phyloP scores from a whole-genome alignment of 2,888 invertebrate species.

The Crocallis elinguaria region DNA sequence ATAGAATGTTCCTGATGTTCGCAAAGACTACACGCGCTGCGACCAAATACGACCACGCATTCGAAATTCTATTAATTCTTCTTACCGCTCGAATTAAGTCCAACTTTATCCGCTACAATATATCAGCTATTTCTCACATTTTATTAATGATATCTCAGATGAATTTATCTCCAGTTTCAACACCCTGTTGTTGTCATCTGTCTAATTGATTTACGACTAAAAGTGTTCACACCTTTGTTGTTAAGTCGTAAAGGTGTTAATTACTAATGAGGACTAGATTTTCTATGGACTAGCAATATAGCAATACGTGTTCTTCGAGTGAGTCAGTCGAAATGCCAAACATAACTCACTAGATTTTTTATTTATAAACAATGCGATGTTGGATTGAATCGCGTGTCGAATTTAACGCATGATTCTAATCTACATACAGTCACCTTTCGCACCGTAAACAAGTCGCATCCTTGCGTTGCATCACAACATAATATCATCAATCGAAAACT shows the following conservation, averaged over 20 bases:
- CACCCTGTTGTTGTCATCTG: constrained; percentile 35
- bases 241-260: constrained; percentile 43
- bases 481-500: constrained; percentile 72
- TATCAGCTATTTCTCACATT: constrained; percentile 77
- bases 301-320: constrained; percentile 42
- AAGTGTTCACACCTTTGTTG: constrained; percentile 55
- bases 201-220: constrained; percentile 40
- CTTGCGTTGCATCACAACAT: constrained; percentile 62
- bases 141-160: constrained; percentile 59
- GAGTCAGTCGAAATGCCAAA: constrained; percentile 64
- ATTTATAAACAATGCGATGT: constrained; percentile 60
- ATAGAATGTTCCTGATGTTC: constrained; percentile 69
- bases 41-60: constrained; percentile 26
- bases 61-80: constrained; percentile 34
- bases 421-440: constrained; percentile 81
- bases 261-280: constrained; percentile 40
- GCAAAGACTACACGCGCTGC: constrained; percentile 26
- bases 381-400: constrained; percentile 69
- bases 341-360: constrained; percentile 33
- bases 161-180: constrained; percentile 51
- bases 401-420: constrained; percentile 70
- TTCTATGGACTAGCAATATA: constrained; percentile 41
- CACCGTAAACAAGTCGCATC: constrained; percentile 62
- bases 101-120: constrained; percentile 48
- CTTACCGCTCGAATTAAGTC: constrained; percentile 7